These are phyloP conservation scores for Euura lappo DNA, from an alignment of 1,140 invertebrate species.

Conservation along the genomic window DNA sequence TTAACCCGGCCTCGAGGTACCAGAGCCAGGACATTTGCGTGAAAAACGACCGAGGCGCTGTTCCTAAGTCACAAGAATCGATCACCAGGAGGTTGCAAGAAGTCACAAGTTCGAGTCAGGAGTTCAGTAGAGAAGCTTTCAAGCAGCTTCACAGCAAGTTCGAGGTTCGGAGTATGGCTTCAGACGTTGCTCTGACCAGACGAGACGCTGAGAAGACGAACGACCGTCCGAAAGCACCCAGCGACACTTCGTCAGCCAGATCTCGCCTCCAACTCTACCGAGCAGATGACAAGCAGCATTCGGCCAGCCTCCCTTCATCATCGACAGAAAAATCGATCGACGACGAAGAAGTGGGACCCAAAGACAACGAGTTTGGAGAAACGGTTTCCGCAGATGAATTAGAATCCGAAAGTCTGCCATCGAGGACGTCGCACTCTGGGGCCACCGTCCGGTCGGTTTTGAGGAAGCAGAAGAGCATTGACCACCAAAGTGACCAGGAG, in stretches of 20 bases:
- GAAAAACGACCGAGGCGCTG: background rate
- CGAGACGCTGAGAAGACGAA: slow-evolving; percentile 32
- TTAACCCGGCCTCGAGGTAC: slow-evolving; percentile 25
- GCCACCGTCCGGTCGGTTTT: slow-evolving; percentile 39
- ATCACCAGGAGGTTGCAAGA: background rate
- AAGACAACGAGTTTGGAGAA: background rate
- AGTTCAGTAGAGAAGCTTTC: slow-evolving; percentile 24
- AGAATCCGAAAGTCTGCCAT: background rate
- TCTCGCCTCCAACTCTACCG: background rate
- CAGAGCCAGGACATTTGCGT: slow-evolving; percentile 23
- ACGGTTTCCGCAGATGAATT: no score
- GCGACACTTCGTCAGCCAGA: background rate
- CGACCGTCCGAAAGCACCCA: background rate
- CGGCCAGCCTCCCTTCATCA: background rate
- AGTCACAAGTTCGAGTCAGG: slow-evolving; percentile 14
- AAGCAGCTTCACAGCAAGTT: slow-evolving; percentile 52
- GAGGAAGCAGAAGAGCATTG: slow-evolving; percentile 50
- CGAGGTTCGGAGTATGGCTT: slow-evolving; percentile 46
- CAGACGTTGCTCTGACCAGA: slow-evolving; percentile 50
- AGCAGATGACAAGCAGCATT: background rate
- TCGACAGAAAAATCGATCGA: background rate
- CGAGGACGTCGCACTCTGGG: slow-evolving; percentile 20
- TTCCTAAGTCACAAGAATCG: background rate
- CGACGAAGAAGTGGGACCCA: background rate
- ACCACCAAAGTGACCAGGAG: slow-evolving; percentile 42